Percentiles rank a stretch among this genome's conserved stretches.
Evolutionary conservation across 2,797 vertebrate species (phyloP).

Genomic region (Argya squamiceps): DNA sequence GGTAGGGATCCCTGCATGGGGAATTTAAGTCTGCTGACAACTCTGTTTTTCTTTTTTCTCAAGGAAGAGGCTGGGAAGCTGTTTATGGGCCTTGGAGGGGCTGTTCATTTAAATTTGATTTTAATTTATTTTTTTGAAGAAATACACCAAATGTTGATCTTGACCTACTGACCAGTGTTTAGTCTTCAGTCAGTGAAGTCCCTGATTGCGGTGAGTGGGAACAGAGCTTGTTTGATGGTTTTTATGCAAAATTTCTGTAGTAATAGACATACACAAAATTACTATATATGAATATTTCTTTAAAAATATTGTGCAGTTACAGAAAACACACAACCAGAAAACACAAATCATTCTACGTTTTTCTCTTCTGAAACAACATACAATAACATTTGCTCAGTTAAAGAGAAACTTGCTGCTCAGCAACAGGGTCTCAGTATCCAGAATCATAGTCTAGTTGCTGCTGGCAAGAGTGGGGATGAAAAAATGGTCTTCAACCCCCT

Average conservation of each 20-base stretch:
- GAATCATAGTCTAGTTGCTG: neutral
- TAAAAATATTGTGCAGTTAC: neutral
- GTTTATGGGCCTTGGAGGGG: neutral
- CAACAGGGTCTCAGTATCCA: neutral
- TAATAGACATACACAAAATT: neutral
- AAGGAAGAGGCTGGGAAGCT: neutral
- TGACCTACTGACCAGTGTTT: neutral
- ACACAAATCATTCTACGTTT: neutral
- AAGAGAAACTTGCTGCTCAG: neutral
- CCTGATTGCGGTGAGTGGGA: neutral
- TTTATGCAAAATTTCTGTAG: neutral
- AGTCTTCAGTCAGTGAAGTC: neutral
- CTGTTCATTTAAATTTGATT: neutral
- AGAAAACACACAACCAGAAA: neutral
- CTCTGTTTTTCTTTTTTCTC: neutral
- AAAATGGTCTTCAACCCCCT: neutral
- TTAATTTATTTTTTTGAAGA: neutral
- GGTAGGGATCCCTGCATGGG: neutral
- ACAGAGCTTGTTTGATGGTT: neutral
- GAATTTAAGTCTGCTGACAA: neutral
- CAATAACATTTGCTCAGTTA: accelerated
- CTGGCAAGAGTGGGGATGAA: neutral
- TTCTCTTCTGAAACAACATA: neutral
- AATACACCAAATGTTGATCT: neutral
- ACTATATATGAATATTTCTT: neutral